These are phyloP conservation scores for Rapana venosa DNA, from an alignment of 2,888 invertebrate species.

Conservation along the genomic window DNA sequence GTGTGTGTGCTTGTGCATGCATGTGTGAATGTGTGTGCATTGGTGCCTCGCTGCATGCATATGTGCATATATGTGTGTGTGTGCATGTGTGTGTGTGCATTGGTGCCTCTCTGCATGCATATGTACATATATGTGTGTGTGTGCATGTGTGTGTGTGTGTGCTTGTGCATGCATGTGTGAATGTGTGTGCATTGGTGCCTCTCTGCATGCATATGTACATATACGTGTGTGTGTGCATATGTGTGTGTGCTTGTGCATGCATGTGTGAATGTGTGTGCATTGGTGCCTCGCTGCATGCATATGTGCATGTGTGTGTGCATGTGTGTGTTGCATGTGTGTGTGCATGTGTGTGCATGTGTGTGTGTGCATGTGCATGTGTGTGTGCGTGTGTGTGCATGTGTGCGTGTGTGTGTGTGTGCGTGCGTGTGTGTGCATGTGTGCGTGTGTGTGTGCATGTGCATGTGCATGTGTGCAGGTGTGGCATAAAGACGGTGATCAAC, in stretches of 20 bases:
- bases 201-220: too few relatives aligned
- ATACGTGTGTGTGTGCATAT: too few relatives aligned
- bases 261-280: not conserved
- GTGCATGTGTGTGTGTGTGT: too few relatives aligned
- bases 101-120: too few relatives aligned
- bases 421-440: not conserved
- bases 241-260: too few relatives aligned
- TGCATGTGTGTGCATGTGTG: not conserved
- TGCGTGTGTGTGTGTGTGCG: not conserved
- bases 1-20: not conserved
- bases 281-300: too few relatives aligned
- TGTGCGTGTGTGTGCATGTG: not conserved
- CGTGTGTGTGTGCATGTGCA: not conserved
- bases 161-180: too few relatives aligned
- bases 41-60: not conserved
- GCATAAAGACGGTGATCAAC: conserved; percentile 90
- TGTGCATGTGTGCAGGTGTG: conserved; percentile 65
- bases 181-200: too few relatives aligned
- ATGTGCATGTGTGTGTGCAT: not conserved
- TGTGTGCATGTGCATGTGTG: not conserved
- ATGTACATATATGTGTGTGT: too few relatives aligned
- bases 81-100: too few relatives aligned
- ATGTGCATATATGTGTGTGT: too few relatives aligned
- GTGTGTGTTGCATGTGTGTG: not conserved
- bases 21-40: not conserved